These are phyloP conservation scores for Odocoileus hemionus DNA, from an alignment of 2,113 vertebrate genomes.

Conservation along the genomic window DNA sequence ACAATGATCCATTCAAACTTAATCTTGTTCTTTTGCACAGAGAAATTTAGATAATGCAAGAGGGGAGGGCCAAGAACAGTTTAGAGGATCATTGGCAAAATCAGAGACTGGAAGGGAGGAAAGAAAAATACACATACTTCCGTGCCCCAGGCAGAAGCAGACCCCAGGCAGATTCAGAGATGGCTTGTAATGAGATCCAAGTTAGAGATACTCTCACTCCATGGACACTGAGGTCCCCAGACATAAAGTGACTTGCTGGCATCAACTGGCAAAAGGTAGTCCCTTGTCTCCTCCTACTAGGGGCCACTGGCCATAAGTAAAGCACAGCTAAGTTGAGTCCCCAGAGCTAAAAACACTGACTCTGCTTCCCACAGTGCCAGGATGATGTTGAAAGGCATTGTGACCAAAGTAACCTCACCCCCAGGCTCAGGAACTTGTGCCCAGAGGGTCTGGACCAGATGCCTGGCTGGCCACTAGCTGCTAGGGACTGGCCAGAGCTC, in stretches of 20 bases:
- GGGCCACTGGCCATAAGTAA: not conserved
- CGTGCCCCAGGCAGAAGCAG: not conserved
- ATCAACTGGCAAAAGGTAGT: not conserved
- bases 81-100: not conserved
- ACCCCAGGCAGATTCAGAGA: not conserved
- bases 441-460: not conserved
- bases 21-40: slow-evolving; percentile 22
- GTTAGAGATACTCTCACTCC: not conserved
- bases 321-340: not conserved
- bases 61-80: not conserved
- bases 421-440: not conserved
- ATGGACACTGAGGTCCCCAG: not conserved
- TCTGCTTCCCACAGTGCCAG: not conserved
- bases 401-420: not conserved
- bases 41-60: slow-evolving; percentile 22
- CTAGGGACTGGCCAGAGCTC: not conserved
- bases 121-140: not conserved
- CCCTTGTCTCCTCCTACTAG: no score
- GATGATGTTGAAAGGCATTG: not conserved
- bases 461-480: not conserved
- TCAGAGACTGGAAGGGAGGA: not conserved
- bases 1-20: slow-evolving; percentile 53
- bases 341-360: not conserved
- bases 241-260: not conserved
- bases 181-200: not conserved